Percentiles rank a stretch among this genome's conserved stretches.
Evolutionary conservation across 2,797 vertebrate genomes (phyloP).

Genomic region (Hypotaenidia okinawae): DNA sequence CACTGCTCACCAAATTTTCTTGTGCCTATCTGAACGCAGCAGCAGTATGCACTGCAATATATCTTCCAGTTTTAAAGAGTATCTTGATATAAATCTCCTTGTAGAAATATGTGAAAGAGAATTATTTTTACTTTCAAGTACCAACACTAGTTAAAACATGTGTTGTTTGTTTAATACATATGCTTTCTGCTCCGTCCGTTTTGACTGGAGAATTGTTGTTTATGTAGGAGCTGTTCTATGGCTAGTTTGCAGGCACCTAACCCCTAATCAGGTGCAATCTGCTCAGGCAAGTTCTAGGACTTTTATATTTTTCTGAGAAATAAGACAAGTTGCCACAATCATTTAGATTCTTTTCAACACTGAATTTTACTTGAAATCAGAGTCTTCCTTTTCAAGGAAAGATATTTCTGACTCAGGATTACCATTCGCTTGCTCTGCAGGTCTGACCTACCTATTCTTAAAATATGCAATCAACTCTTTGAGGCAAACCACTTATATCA

Average conservation of each 20-base stretch:
- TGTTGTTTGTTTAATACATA: background rate
- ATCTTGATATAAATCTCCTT: background rate
- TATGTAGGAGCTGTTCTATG: background rate
- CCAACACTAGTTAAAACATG: background rate
- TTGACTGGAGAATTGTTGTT: background rate
- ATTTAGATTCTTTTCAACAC: background rate
- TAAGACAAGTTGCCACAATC: background rate
- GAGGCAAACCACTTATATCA: constrained; percentile 9
- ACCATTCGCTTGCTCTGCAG: background rate
- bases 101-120: background rate
- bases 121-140: background rate
- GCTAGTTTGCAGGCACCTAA: background rate
- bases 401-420: background rate
- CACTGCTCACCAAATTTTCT: background rate
- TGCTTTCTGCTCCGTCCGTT: background rate
- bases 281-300: background rate
- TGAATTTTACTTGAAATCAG: background rate
- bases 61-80: background rate
- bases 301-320: background rate
- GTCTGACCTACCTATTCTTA: background rate
- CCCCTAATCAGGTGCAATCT: background rate
- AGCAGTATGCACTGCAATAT: background rate
- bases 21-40: background rate
- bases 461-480: constrained; percentile 2
- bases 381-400: background rate